Evolutionary conservation across 2,888 invertebrate species (phyloP).

Genomic region (Leucophora obtusa): DNA sequence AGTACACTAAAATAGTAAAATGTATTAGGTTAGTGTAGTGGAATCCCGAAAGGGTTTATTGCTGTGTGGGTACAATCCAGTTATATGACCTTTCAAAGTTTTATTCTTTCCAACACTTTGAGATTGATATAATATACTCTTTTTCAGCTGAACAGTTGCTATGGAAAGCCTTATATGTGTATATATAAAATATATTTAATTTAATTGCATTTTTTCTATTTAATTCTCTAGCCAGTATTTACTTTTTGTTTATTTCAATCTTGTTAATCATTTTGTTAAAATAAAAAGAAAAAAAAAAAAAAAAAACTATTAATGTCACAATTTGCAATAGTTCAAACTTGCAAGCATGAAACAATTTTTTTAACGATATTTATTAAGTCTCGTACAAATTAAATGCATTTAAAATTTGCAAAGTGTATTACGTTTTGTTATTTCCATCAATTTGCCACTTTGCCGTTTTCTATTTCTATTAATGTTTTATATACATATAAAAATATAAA

Average conservation of each 20-base stretch:
- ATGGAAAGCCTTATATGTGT: too few species aligned
- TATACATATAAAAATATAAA: neutral
- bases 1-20: too few species aligned
- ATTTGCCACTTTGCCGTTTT: conserved; percentile 29
- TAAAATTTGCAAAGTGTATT: neutral
- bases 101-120: too few species aligned
- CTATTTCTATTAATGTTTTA: neutral
- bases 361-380: neutral
- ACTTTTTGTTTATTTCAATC: neutral
- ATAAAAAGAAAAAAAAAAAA: neutral
- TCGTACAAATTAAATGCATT: neutral
- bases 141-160: too few species aligned
- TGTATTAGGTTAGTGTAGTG: too few species aligned
- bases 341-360: neutral
- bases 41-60: too few species aligned
- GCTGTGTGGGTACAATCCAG: too few species aligned
- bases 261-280: neutral
- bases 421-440: conserved; percentile 12
- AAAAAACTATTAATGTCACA: neutral
- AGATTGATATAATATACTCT: too few species aligned
- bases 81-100: too few species aligned
- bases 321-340: neutral
- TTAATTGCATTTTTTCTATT: neutral
- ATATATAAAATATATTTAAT: neutral
- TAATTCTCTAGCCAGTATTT: neutral